Percentiles rank a stretch among this genome's conserved stretches.
These are phyloP conservation scores for Apodemia duryi DNA, from an alignment of 2,888 invertebrate species.

Conservation along the genomic window DNA sequence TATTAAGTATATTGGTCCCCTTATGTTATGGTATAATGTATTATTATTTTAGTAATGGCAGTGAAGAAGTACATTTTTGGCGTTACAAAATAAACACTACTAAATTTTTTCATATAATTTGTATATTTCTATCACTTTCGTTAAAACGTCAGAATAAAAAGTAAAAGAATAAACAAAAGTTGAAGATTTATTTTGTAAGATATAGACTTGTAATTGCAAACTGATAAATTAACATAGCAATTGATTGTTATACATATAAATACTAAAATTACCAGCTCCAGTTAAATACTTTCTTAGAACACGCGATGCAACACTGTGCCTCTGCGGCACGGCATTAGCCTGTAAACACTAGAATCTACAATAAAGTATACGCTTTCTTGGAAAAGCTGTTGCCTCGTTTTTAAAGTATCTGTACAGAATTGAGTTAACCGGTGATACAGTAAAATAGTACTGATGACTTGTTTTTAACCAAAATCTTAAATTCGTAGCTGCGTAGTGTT, in stretches of 20 bases:
- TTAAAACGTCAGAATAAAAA: background rate
- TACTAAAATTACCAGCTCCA: conserved; percentile 31
- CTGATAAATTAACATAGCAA: conserved; percentile 17
- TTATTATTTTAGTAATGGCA: too few relatives aligned
- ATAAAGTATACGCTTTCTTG: conserved; percentile 1
- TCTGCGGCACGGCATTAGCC: conserved; percentile 39
- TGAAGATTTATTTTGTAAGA: background rate
- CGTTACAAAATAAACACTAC: too few relatives aligned
- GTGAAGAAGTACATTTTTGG: too few relatives aligned
- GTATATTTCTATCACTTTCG: background rate
- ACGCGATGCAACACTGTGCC: conserved; percentile 57
- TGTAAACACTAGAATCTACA: conserved; percentile 45
- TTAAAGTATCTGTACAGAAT: too few relatives aligned
- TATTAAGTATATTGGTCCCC: too few relatives aligned
- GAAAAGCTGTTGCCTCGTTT: background rate
- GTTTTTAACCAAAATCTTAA: background rate
- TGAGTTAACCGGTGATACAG: background rate
- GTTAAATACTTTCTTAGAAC: conserved; percentile 40
- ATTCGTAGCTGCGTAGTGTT: background rate
- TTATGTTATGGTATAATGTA: too few relatives aligned
- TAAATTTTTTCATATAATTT: too few relatives aligned
- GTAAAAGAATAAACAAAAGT: background rate
- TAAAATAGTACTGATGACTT: background rate
- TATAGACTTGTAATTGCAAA: conserved; percentile 11
- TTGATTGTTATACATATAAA: conserved; percentile 2